phyloP scores from a whole-genome alignment of 2,888 invertebrate species.

The Cosmorhoe ocellata region DNA sequence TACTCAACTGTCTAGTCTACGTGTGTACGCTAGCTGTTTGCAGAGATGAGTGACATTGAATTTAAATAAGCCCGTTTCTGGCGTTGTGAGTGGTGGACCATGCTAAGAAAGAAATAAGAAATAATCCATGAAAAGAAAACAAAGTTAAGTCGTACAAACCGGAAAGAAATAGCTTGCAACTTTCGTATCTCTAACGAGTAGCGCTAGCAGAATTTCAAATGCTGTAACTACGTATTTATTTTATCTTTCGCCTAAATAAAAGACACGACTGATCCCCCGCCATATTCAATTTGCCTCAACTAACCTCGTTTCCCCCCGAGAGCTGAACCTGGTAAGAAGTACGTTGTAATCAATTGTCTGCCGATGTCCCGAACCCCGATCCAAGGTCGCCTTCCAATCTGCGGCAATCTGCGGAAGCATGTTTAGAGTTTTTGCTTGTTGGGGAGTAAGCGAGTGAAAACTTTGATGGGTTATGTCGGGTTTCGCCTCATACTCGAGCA shows the following conservation, averaged over 20 bases:
- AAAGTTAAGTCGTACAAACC: not conserved
- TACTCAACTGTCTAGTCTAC: too few relatives aligned
- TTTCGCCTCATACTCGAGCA: too few relatives aligned
- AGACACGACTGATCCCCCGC: conserved; percentile 5
- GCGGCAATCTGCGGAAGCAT: conserved; percentile 44
- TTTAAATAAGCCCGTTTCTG: too few relatives aligned
- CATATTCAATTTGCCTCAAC: conserved; percentile 16
- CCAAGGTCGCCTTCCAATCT: conserved; percentile 30
- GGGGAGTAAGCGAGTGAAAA: not conserved
- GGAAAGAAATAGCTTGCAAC: not conserved
- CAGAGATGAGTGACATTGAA: too few relatives aligned
- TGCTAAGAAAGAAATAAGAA: too few relatives aligned
- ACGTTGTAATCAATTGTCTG: conserved; percentile 28
- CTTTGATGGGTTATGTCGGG: not conserved
- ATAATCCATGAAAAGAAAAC: not conserved
- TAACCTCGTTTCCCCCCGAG: conserved; percentile 9
- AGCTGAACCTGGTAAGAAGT: conserved; percentile 18
- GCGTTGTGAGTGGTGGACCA: too few relatives aligned
- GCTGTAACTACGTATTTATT: not conserved
- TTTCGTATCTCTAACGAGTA: not conserved
- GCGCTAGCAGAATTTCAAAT: not conserved
- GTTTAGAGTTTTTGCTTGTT: conserved; percentile 42
- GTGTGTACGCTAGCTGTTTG: too few relatives aligned
- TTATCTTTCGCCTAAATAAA: conserved; percentile 2
- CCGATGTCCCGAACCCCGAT: conserved; percentile 15